Conservation (phyloP, 2,888 invertebrate species). For the Aleiodes leptofemur region DNA sequence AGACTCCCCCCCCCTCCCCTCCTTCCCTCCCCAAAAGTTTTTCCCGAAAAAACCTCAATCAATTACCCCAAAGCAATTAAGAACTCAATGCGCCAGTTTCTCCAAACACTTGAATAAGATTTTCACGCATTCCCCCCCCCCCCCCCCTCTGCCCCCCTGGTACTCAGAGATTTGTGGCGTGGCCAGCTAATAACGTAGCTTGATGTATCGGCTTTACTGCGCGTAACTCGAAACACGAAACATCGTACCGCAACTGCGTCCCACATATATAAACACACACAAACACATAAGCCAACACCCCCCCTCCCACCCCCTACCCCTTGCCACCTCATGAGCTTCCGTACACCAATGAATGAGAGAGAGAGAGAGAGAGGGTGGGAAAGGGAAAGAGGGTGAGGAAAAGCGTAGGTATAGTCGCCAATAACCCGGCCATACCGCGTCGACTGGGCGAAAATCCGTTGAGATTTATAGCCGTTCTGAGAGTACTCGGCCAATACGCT, state of each 20-base stretch:
- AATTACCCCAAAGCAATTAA: no score
- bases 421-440: constrained; percentile 37
- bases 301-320: background rate
- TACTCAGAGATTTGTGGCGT: constrained; percentile 55
- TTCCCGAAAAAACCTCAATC: no score
- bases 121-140: constrained; percentile 5
- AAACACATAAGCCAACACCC: no score
- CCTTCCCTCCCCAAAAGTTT: no score
- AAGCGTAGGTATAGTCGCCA: constrained; percentile 31
- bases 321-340: background rate
- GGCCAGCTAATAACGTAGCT: constrained; percentile 58
- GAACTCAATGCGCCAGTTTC: constrained; percentile 14
- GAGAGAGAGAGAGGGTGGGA: constrained; percentile 13
- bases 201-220: constrained; percentile 57
- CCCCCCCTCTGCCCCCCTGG: background rate
- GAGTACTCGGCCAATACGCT: constrained; percentile 35
- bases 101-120: constrained; percentile 5
- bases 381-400: constrained; percentile 9
- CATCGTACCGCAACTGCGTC: constrained; percentile 44
- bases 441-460: constrained; percentile 40
- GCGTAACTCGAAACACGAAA: constrained; percentile 39
- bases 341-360: constrained; percentile 8
- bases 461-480: constrained; percentile 44
- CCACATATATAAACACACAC: constrained; percentile 22
- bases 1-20: no score